Evolutionary conservation across 1,140 invertebrate genomes (phyloP).

Genomic region (Drosophila rufa): DNA sequence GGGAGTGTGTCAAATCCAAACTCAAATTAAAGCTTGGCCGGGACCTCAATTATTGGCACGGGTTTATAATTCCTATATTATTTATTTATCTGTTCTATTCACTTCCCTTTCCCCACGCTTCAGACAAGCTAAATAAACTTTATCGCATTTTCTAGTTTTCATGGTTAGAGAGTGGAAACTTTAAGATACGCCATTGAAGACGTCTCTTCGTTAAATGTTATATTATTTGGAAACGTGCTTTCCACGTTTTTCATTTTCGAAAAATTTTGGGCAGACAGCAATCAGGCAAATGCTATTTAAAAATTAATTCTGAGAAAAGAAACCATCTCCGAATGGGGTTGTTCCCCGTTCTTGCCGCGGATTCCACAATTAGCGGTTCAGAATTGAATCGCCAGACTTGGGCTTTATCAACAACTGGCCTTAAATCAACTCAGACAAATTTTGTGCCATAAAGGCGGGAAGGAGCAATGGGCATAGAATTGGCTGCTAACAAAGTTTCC

Average conservation of each 20-base stretch:
- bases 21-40: not conserved
- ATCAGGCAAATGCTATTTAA: constrained; percentile 18
- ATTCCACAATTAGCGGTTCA: not conserved
- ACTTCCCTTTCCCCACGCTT: constrained; percentile 2
- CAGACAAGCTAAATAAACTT: constrained; percentile 21
- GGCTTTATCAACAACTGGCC: not conserved
- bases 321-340: not conserved
- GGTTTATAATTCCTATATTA: constrained; percentile 1
- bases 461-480: not conserved
- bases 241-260: constrained; percentile 5
- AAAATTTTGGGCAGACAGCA: constrained; percentile 23
- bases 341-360: not conserved
- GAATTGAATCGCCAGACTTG: not conserved
- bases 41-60: not conserved
- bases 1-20: constrained; percentile 43
- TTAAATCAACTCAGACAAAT: constrained; percentile 41
- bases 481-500: constrained; percentile 42
- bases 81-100: constrained; percentile 1
- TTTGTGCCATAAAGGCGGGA: constrained; percentile 23
- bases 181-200: not conserved
- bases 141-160: constrained; percentile 15
- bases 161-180: constrained; percentile 29
- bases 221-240: not conserved
- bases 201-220: constrained; percentile 9
- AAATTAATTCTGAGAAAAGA: not conserved